These are phyloP conservation scores for Melikaiella ostensackeni DNA, from an alignment of 2,888 invertebrate species.

Conservation along the genomic window DNA sequence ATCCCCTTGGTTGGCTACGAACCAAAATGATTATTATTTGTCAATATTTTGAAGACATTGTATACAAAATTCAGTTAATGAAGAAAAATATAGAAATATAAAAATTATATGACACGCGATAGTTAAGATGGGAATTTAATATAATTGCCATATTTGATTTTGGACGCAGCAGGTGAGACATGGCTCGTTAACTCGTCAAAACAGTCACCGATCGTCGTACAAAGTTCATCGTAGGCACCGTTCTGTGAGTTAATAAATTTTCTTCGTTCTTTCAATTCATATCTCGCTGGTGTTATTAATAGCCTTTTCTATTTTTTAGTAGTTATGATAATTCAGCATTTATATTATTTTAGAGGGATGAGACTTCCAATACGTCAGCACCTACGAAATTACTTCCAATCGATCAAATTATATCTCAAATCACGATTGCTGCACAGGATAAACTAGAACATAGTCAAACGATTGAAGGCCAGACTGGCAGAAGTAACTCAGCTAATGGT, in stretches of 20 bases:
- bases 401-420: constrained; percentile 75
- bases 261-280: constrained; percentile 46
- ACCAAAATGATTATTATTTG: too few species aligned
- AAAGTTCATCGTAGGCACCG: constrained; percentile 85
- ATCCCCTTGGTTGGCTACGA: too few species aligned
- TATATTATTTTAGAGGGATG: constrained; percentile 75
- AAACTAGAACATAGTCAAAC: constrained; percentile 62
- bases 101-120: constrained; percentile 15
- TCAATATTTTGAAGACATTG: too few species aligned
- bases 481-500: constrained; percentile 65
- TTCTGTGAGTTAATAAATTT: constrained; percentile 81
- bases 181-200: constrained; percentile 84
- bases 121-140: constrained; percentile 56
- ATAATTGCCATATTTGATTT: constrained; percentile 73
- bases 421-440: constrained; percentile 66
- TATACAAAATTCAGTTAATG: too few species aligned
- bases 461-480: constrained; percentile 58
- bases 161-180: constrained; percentile 83
- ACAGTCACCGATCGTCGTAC: constrained; percentile 81
- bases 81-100: too few species aligned
- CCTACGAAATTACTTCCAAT: constrained; percentile 74
- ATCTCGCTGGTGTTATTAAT: constrained; percentile 47
- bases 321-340: constrained; percentile 39
- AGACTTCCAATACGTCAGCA: constrained; percentile 74
- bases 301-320: constrained; percentile 38